These are phyloP conservation scores for Fistularia commersonii DNA, from an alignment of 2,797 vertebrate genomes.

Conservation along the genomic window DNA sequence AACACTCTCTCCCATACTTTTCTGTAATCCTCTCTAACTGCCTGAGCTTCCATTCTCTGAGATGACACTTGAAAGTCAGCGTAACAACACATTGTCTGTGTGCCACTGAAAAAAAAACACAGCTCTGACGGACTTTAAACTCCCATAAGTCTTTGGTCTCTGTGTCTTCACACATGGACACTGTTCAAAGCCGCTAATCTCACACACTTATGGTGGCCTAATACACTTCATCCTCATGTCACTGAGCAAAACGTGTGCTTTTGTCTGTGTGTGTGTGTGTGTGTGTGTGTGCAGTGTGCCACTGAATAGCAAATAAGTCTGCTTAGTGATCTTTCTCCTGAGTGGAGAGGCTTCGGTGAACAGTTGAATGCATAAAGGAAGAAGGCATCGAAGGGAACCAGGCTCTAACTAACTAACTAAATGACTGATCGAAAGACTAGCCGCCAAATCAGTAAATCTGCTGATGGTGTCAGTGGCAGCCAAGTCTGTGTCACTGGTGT, in stretches of 20 bases:
- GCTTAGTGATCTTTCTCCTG: conserved; percentile 12
- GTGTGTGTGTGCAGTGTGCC: conserved; percentile 10
- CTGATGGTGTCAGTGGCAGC: conserved; percentile 38
- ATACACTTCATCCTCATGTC: conserved; percentile 54
- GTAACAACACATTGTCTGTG: conserved; percentile 66
- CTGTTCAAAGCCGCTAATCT: conserved; percentile 57
- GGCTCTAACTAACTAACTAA: background rate
- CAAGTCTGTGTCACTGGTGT: conserved; percentile 14
- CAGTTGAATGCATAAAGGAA: conserved; percentile 16
- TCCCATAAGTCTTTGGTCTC: conserved; percentile 55
- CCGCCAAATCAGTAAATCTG: conserved; percentile 48
- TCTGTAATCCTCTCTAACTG: conserved; percentile 72
- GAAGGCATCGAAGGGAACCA: background rate
- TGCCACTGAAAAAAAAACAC: conserved; percentile 50
- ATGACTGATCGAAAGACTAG: conserved; percentile 7
- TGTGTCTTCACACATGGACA: conserved; percentile 46
- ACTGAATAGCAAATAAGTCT: conserved; percentile 2
- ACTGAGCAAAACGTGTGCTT: conserved; percentile 29
- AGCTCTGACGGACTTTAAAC: conserved; percentile 62
- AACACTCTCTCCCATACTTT: conserved; percentile 58
- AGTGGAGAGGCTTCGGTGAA: conserved; percentile 11
- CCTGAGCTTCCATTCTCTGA: conserved; percentile 64
- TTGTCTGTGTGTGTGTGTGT: conserved; percentile 8
- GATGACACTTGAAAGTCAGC: conserved; percentile 71
- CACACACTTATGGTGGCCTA: conserved; percentile 51